Evolutionary conservation across 2,797 vertebrate genomes (phyloP), one percentile per base, ranked within the genome.

Genomic region (Simalia tracyae): DNA sequence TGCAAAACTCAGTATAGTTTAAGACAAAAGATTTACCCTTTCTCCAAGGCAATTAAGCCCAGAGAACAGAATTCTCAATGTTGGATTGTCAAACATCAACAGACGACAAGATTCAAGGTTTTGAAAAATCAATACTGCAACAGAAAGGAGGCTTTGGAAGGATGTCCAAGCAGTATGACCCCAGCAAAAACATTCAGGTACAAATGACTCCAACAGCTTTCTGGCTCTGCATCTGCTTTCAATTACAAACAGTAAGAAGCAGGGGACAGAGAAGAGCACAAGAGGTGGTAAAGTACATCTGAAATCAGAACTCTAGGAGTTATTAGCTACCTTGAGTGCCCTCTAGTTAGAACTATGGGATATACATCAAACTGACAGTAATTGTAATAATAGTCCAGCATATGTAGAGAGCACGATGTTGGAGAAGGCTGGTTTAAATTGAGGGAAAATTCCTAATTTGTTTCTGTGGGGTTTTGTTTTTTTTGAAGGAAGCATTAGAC

Each of bases 31-130:
- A 93, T 92, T 93, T 46, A 56, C 89, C 90, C 92, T 91, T 81
- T 59, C 76, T 87, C 64, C 57, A 86, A 59, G 1, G 6, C 64
- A 93, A 91, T 61, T 89, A 19, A 86, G 22, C 63, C n/a, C 72
- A 86, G 84, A 95, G 91, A 54, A 81, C 11, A 93, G 91, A 94
- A 24, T 87, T 84, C 90, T 92, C 84, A 91, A 9, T n/a, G 22
- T 57, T 24, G 24, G 15, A 76, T 17, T 22, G 17, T 26, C 14
- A 50, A 17, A 26, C 26, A 50, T 17, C 61, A 50, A 61, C 50
- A 64, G 36, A 66, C 76, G 31, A 36, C 22, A 86, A 1, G 1
- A 91, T 93, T 93, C 63, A 92, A 87, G 61, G 54, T 76, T 2
- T 6, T 0, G 2, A 90, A 87, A 28, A 61, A 81, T 93, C 54